Conservation (phyloP, 2,888 invertebrate species). For the Drosophila parthenogenetica region DNA sequence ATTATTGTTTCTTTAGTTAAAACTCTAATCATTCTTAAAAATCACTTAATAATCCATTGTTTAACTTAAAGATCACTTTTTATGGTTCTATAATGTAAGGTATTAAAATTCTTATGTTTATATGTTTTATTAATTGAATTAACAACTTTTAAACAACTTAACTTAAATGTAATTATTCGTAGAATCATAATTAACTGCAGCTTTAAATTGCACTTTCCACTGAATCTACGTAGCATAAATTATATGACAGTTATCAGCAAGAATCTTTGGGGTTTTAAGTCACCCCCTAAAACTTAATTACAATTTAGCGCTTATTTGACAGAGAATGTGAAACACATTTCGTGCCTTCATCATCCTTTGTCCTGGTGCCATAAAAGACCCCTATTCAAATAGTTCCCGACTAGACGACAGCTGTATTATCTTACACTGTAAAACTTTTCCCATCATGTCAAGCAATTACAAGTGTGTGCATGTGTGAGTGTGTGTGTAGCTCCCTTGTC, state of each 20-base stretch:
- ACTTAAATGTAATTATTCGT: no score
- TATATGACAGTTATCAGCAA: slow-evolving; percentile 6
- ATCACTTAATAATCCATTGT: no score
- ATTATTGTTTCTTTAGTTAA: background rate
- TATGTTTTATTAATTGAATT: no score
- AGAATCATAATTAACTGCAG: background rate
- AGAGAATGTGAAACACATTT: slow-evolving; percentile 33
- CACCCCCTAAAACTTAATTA: background rate
- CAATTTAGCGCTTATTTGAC: slow-evolving; percentile 17
- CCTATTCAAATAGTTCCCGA: slow-evolving; percentile 22
- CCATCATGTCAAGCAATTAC: slow-evolving; percentile 50
- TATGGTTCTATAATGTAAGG: no score
- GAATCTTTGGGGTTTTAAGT: background rate
- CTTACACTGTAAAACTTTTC: slow-evolving; percentile 38
- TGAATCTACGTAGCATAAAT: background rate
- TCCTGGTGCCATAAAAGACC: slow-evolving; percentile 7
- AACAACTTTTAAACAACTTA: no score
- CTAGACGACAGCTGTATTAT: slow-evolving; percentile 33
- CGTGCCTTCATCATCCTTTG: slow-evolving; percentile 10
- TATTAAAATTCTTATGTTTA: no score
- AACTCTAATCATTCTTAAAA: background rate
- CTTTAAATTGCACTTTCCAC: background rate
- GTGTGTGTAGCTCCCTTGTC: slow-evolving; percentile 36
- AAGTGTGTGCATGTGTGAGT: background rate
- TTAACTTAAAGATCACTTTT: no score